Evolutionary conservation across 2,797 vertebrate genomes (phyloP).

Genomic region (Pteropus rufus): DNA sequence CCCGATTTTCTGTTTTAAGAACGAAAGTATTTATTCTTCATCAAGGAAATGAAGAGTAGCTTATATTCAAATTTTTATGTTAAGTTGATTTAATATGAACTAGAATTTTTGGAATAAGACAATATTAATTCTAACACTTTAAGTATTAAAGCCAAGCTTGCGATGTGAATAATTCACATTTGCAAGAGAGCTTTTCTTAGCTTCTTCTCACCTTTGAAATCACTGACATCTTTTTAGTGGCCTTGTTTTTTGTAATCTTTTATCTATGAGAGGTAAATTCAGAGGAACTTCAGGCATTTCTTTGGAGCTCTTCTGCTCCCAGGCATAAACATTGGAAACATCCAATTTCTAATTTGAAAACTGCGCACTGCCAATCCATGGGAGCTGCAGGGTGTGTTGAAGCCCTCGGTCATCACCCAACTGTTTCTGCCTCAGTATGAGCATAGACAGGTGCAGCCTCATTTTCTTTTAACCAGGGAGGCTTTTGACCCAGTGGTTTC

Average conservation of each 20-base stretch:
- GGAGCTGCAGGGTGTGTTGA: neutral
- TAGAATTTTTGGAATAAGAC: conserved; percentile 44
- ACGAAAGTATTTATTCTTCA: conserved; percentile 1
- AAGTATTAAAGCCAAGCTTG: conserved; percentile 36
- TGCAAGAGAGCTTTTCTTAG: neutral
- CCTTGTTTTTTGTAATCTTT: neutral
- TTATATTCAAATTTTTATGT: neutral
- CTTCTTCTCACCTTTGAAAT: conserved; percentile 9
- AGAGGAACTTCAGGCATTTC: neutral
- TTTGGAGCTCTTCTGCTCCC: neutral
- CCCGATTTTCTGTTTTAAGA: neutral
- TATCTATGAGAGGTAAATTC: neutral
- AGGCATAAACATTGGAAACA: neutral
- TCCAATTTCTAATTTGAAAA: neutral
- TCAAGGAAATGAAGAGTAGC: neutral
- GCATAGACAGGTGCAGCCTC: neutral
- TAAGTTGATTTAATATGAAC: conserved; percentile 41
- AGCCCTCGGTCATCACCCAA: neutral
- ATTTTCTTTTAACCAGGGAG: neutral
- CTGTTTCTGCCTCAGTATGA: neutral
- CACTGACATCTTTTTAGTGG: neutral
- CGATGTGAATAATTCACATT: conserved; percentile 34
- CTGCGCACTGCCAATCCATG: neutral
- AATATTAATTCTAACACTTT: conserved; percentile 22
- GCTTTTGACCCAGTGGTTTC: neutral